Percentiles rank a stretch among this genome's conserved stretches.
These are phyloP conservation scores for Drosophila bocki DNA, from an alignment of 1,140 invertebrate species.

Conservation along the genomic window DNA sequence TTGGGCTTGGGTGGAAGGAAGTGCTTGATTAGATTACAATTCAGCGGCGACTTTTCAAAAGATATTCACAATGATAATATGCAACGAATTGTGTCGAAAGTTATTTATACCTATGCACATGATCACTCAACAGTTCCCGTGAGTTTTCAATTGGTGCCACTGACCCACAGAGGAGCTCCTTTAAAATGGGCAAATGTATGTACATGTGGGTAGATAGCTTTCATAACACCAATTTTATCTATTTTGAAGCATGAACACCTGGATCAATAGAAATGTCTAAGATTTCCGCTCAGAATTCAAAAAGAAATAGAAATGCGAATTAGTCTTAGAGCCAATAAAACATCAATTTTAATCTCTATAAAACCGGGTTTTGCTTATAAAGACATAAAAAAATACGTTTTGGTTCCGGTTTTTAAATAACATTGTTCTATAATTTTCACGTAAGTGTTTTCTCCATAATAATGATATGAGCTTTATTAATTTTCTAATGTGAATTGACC, in stretches of 20 bases:
- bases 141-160: conserved; percentile 14
- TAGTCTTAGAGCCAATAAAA: background rate
- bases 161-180: conserved; percentile 30
- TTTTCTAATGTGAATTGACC: background rate
- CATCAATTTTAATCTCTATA: background rate
- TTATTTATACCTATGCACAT: conserved; percentile 18
- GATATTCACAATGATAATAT: conserved; percentile 25
- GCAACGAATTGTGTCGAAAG: conserved; percentile 25
- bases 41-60: conserved; percentile 41
- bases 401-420: background rate
- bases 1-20: conserved; percentile 44
- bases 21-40: conserved; percentile 67
- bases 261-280: background rate
- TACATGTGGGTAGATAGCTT: background rate
- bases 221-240: background rate
- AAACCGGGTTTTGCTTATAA: background rate
- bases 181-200: background rate
- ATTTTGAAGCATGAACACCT: background rate
- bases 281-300: background rate
- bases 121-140: conserved; percentile 4
- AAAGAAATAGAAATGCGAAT: background rate
- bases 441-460: background rate
- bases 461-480: background rate
- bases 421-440: background rate
- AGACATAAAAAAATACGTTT: no score